Percentiles rank a stretch among this genome's conserved stretches.
Evolutionary conservation across 92 coral and sea anemone species (phyloP).

Genomic region (Siderastrea siderea): DNA sequence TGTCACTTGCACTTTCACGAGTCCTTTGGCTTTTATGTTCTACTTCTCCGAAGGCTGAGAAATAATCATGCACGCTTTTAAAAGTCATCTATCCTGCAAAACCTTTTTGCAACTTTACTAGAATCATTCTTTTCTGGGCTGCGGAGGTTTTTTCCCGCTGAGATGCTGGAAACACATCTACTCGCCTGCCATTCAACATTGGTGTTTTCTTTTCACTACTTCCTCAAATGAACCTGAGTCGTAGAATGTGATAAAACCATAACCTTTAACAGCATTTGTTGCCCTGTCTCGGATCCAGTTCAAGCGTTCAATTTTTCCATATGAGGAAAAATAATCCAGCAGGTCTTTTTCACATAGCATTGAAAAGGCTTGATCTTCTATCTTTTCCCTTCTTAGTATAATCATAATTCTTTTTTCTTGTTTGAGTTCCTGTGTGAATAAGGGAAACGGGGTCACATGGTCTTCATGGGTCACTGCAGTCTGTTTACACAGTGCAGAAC

Average conservation of each 20-base stretch:
- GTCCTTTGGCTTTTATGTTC: background rate
- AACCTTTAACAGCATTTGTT: background rate
- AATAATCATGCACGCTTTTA: constrained; percentile 3
- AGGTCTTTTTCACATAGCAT: constrained; percentile 10
- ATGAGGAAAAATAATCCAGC: constrained; percentile 16
- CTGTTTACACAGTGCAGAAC: no score
- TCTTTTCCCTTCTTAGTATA: background rate
- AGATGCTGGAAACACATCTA: constrained; percentile 24
- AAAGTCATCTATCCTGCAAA: background rate
- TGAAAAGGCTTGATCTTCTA: background rate
- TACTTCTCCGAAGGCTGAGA: constrained; percentile 6
- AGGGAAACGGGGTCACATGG: background rate
- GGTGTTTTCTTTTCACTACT: background rate
- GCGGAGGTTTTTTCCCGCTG: background rate
- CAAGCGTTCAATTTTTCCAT: constrained; percentile 11
- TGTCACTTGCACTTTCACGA: background rate
- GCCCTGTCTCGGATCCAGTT: constrained; percentile 5
- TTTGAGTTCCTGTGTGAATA: background rate
- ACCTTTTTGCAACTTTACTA: background rate
- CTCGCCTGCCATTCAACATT: background rate
- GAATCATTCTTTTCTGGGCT: constrained; percentile 17
- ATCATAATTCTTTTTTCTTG: constrained; percentile 9
- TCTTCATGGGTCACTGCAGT: no score
- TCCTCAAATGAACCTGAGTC: background rate
- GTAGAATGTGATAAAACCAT: constrained; percentile 6